Base-by-base conservation (phyloP, 2,113 vertebrate species). In the Gila orcuttii region DNA sequence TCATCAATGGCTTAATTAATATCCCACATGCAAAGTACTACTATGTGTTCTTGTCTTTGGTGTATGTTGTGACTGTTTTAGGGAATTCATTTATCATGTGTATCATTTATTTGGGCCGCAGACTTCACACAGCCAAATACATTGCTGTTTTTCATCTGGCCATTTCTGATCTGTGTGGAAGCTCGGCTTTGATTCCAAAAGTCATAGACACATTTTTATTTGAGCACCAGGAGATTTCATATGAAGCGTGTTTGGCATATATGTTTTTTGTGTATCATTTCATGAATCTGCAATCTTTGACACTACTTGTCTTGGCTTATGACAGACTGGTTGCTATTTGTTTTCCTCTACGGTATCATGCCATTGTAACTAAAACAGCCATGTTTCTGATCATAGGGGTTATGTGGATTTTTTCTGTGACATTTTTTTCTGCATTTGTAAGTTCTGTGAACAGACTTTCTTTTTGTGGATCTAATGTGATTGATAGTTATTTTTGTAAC, bases 241-340 rank as follows among this genome's bases (percentile, higher is more conserved):
- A 93, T 87, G 87, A 87, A 21, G 71, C 88, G 33, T 95, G 94
- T 68, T 57, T 94, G 82, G 8, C 86, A 0, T 92, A 92, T 64
- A 52, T 93, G 33, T 95, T 93, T 89, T 95, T 95, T 91, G 91
- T 91, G 71, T 93, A 87, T 88, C 83, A 88, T 9, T 92, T 85
- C 5, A 87, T 93, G 50, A 87, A 83, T 0, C 86, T 94, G 91
- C 94, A 95, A 82, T 87, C 93, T 33, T 73, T 95, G 62, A 94
- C 94, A 47, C 89, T 95, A 47, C 90, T 94, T 33, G 88, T 88
- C 0, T 92, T 95, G 11, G 85, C 92, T 3, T 95, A 92, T 74
- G 94, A 95, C 90, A 91, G 94, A 76, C 75, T 95, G 5, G 28
- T 95, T 3, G 95, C 94, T 3, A 95, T 95, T 62, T 90, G 88